Conservation (phyloP, 1,140 invertebrate species). For the Bombus confusus region DNA sequence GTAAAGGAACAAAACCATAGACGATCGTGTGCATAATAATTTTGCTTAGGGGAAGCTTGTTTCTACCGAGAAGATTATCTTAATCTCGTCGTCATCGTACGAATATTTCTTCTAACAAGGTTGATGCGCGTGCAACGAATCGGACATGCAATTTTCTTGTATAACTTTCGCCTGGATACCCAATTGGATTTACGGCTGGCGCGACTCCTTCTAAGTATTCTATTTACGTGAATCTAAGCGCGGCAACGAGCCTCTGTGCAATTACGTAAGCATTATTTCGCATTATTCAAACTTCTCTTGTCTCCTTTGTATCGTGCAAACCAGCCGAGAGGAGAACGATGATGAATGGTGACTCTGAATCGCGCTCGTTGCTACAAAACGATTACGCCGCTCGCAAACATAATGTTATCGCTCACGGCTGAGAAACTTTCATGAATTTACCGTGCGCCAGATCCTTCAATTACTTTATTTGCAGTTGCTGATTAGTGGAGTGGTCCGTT, state of each 20-base stretch:
- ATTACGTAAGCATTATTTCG: slow-evolving; percentile 19
- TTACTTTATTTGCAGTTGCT: background rate
- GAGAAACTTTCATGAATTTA: background rate
- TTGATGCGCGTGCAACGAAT: no score
- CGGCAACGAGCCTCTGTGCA: no score
- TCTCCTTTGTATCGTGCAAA: slow-evolving; percentile 17
- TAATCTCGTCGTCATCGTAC: background rate
- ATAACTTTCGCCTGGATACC: background rate
- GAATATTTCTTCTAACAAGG: background rate
- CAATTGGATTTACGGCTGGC: background rate
- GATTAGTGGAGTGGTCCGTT: background rate
- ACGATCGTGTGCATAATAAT: no score
- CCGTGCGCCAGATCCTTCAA: background rate
- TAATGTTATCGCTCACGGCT: background rate
- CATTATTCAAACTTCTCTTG: background rate
- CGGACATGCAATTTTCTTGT: slow-evolving; percentile 30
- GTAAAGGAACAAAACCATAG: no score
- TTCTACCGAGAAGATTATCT: background rate
- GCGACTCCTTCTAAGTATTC: background rate
- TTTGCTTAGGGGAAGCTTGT: no score
- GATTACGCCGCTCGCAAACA: background rate
- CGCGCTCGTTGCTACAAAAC: background rate
- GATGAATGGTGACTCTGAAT: slow-evolving; percentile 8
- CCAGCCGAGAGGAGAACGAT: background rate
- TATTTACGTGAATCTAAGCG: background rate